Base-by-base conservation (phyloP, 1,140 invertebrate genomes). In the Drosophila nebulosa region DNA sequence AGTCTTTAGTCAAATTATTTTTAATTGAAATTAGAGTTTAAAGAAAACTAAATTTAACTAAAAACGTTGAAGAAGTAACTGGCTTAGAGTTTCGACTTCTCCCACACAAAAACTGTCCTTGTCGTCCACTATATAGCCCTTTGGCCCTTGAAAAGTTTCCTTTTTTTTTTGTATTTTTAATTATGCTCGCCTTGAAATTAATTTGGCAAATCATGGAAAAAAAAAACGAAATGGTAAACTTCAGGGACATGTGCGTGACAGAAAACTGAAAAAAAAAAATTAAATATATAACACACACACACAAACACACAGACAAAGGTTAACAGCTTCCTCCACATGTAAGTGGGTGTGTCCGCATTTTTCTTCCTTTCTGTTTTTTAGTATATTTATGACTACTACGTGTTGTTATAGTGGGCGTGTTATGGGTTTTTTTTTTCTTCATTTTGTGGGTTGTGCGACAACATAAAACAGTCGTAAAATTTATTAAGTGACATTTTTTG, bases 381-480 rank as follows among this genome's bases (percentile, higher is more conserved):
- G 9, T 86, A 85, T 85, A 85, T 85, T 85, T 85, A 85, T 86
- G 71, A 64, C 69, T 64, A 81, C 78, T 86, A 88, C 81, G 81
- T 88, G 81, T 83, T 78, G 74, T 46, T 46, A 46, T 86, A 83
- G 79, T 86, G 74, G 83, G 81, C 83, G 83, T 88, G 81, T 69
- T 80, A 73, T 53, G 53, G 73, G 50, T 53, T 56, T 36, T 30
- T 46, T 60, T 59, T 27, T 30, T 12, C 2, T 51, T 14, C 22
- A 9, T 62, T 1, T 52, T 57, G 62, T 61, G 50, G 24, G 56
- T 62, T 66, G 55, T 39, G 74, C 83, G 83, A 88, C 81, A 88
- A 88, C 81, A 81, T 86, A 86, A 86, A 86, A 86, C 78, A 88
- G 83, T 88, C 83, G 83, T 86, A 86, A 86, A 86, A 86, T 86